Percentiles rank a stretch among this genome's conserved stretches.
Conservation (phyloP, 2,888 invertebrate genomes). For the Coleophora deauratella region DNA sequence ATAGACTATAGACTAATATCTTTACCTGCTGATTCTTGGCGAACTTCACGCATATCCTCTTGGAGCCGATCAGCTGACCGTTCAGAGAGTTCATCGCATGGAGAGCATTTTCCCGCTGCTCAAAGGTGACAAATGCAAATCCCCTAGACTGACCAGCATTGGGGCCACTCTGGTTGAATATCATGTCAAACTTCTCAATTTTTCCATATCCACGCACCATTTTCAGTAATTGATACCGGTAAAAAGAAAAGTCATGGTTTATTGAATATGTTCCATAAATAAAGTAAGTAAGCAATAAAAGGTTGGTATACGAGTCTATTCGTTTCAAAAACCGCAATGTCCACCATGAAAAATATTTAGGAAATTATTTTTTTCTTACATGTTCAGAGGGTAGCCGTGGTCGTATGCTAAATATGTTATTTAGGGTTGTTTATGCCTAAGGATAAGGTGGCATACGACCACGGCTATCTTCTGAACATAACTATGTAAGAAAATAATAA, state of each 20-base stretch:
- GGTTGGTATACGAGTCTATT: no score
- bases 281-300: neutral
- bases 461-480: no score
- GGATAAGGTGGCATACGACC: no score
- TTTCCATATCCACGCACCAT: conserved; percentile 94
- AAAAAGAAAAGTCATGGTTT: conserved; percentile 65
- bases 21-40: conserved; percentile 74
- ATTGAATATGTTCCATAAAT: conserved; percentile 25
- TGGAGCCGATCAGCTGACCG: conserved; percentile 82
- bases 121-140: conserved; percentile 94
- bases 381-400: no score
- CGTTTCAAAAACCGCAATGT: no score
- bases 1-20: no score
- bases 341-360: no score
- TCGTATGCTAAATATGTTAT: no score
- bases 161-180: conserved; percentile 94
- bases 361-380: no score
- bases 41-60: conserved; percentile 85
- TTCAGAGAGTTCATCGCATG: conserved; percentile 82
- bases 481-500: no score
- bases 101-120: conserved; percentile 78
- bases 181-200: conserved; percentile 96
- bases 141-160: conserved; percentile 91
- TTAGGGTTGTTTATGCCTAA: no score
- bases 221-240: conserved; percentile 97